phyloP scores from a whole-genome alignment of 2,797 vertebrate species.

The Lagodon rhomboides region DNA sequence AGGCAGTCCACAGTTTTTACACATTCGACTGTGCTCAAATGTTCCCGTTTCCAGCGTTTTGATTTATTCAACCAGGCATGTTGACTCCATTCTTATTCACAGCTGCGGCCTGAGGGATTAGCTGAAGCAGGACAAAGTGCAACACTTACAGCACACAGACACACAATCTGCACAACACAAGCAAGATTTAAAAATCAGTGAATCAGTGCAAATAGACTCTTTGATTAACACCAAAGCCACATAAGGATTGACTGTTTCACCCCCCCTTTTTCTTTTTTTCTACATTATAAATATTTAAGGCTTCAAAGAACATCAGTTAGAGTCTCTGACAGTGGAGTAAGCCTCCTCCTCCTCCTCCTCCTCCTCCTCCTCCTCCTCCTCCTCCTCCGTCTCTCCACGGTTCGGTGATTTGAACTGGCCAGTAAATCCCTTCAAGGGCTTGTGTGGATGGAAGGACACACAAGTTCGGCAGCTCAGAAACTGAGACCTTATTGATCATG shows the following conservation, averaged over 20 bases:
- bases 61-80: constrained; percentile 20
- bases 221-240: constrained; percentile 21
- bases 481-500: constrained; percentile 41
- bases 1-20: not conserved
- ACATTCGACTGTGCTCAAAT: not conserved
- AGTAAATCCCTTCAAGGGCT: constrained; percentile 64
- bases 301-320: constrained; percentile 35
- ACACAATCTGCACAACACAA: constrained; percentile 13
- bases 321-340: constrained; percentile 57
- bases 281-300: constrained; percentile 32
- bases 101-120: constrained; percentile 20
- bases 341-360: constrained; percentile 11
- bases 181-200: not conserved
- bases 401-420: constrained; percentile 58
- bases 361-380: constrained; percentile 25
- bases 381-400: constrained; percentile 7
- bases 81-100: constrained; percentile 23
- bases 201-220: constrained; percentile 23
- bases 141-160: constrained; percentile 4
- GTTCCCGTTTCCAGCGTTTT: not conserved
- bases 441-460: constrained; percentile 37
- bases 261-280: constrained; percentile 31
- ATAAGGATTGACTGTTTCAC: constrained; percentile 14
- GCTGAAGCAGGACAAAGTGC: constrained; percentile 1
- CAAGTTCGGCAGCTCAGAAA: constrained; percentile 33